Percentiles rank a stretch among this genome's conserved stretches.
Conservation (phyloP, 2,113 vertebrate genomes). For the Manacus vitellinus region DNA sequence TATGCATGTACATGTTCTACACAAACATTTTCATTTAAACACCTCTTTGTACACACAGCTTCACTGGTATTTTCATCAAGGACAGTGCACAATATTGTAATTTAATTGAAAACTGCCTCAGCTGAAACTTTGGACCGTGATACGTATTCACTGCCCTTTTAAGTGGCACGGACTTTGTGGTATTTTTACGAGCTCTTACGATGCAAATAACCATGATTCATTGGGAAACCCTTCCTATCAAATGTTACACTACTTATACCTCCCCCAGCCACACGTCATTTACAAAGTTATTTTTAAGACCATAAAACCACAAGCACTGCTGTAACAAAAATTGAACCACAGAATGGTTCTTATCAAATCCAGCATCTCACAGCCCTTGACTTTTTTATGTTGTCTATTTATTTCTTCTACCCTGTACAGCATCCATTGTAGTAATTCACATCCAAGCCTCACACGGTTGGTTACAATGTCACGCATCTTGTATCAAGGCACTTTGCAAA, state of each 20-base stretch:
- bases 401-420: background rate
- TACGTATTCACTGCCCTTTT: background rate
- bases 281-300: background rate
- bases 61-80: background rate
- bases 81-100: background rate
- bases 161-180: background rate
- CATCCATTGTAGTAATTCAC: background rate
- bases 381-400: background rate
- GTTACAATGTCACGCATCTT: background rate
- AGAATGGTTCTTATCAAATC: background rate
- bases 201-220: background rate
- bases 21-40: background rate
- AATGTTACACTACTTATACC: background rate
- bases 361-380: background rate
- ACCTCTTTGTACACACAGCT: background rate
- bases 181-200: background rate
- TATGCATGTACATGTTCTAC: fast-evolving
- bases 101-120: background rate
- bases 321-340: background rate
- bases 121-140: background rate
- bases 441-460: fast-evolving
- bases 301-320: background rate
- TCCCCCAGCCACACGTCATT: background rate
- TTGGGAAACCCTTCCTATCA: background rate
- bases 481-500: background rate